Conservation (phyloP, 2,113 vertebrate genomes). For the Anoura caudifer region DNA sequence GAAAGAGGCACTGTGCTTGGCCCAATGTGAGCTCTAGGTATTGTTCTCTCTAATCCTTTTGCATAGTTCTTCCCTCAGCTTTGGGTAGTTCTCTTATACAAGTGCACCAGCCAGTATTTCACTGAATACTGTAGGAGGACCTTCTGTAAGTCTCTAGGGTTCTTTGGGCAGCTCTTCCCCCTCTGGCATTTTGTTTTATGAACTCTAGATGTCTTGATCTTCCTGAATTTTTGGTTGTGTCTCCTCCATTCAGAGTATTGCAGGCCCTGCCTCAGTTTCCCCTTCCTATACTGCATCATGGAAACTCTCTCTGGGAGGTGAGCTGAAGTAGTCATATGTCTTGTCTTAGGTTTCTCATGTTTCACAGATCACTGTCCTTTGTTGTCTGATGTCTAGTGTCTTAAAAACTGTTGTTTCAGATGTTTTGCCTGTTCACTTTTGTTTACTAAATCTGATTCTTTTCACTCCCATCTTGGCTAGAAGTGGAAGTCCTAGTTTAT, state of each 20-base stretch:
- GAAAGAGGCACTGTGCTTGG: not conserved
- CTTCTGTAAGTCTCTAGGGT: not conserved
- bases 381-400: not conserved
- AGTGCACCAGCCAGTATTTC: not conserved
- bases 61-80: not conserved
- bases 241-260: not conserved
- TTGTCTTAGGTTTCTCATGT: not conserved
- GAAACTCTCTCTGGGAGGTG: not conserved
- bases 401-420: not conserved
- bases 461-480: not conserved
- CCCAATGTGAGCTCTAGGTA: not conserved
- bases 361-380: not conserved
- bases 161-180: not conserved
- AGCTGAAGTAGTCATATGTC: not conserved
- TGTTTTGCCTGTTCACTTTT: not conserved
- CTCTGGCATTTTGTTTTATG: not conserved
- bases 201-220: not conserved
- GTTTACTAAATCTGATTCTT: not conserved
- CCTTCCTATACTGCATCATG: not conserved
- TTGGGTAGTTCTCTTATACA: not conserved
- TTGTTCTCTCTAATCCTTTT: not conserved
- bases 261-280: not conserved
- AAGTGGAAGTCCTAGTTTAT: not conserved
- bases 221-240: not conserved
- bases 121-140: not conserved